These are phyloP conservation scores for Drosophila parabipectinata DNA, from an alignment of 1,140 invertebrate species.

Conservation along the genomic window DNA sequence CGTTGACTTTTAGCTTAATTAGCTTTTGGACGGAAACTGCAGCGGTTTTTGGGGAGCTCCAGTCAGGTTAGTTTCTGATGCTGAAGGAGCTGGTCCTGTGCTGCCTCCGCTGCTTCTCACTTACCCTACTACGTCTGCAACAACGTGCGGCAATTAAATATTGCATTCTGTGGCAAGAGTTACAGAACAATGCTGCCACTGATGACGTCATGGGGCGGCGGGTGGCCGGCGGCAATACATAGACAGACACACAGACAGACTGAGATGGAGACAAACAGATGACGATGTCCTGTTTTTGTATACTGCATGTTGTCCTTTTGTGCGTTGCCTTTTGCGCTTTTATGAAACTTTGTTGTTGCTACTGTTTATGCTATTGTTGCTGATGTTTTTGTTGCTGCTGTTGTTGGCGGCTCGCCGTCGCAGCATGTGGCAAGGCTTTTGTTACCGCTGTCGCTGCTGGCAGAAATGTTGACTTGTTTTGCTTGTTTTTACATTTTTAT, in stretches of 20 bases:
- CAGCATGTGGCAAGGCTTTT: constrained; percentile 67
- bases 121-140: background rate
- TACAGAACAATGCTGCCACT: constrained; percentile 62
- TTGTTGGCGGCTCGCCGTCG: constrained; percentile 39
- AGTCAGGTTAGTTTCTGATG: constrained; percentile 39
- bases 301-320: constrained; percentile 60
- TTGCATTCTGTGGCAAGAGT: constrained; percentile 57
- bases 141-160: constrained; percentile 72
- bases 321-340: constrained; percentile 66
- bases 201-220: constrained; percentile 39
- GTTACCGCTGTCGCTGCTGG: constrained; percentile 43
- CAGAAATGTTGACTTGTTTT: constrained; percentile 50
- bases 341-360: constrained; percentile 57
- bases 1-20: constrained; percentile 81
- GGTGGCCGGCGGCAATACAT: background rate
- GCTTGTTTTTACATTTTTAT: constrained; percentile 43
- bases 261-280: constrained; percentile 36
- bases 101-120: background rate
- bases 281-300: constrained; percentile 48
- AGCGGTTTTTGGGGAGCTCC: constrained; percentile 44
- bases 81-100: constrained; percentile 16
- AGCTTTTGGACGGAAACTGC: constrained; percentile 61
- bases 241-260: constrained; percentile 4
- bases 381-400: constrained; percentile 43
- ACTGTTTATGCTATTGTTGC: constrained; percentile 41